phyloP scores from a whole-genome alignment of 2,113 vertebrate species.

The Elachura formosa region DNA sequence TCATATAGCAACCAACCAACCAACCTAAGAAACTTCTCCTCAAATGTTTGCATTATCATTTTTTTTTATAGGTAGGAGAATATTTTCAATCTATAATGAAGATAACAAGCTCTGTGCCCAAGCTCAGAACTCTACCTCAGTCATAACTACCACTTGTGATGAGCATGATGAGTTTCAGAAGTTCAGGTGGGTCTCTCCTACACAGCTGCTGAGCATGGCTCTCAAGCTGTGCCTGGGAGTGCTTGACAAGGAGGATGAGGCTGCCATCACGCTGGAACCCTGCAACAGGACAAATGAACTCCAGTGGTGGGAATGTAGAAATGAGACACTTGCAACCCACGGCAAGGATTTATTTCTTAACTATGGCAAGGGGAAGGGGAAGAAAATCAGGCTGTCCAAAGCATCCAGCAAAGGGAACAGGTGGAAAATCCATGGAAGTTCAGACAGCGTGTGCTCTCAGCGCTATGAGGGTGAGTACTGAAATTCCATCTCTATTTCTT shows the following conservation, averaged over 20 bases:
- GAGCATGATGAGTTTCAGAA: slow-evolving; percentile 73
- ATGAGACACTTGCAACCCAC: slow-evolving; percentile 79
- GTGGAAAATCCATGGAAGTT: slow-evolving; percentile 82
- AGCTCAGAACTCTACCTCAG: slow-evolving; percentile 57
- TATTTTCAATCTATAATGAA: slow-evolving; percentile 88
- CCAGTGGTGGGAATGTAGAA: slow-evolving; percentile 90
- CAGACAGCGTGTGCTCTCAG: slow-evolving; percentile 76
- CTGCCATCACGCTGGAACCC: slow-evolving; percentile 68
- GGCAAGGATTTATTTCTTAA: slow-evolving; percentile 80
- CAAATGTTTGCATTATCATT: not conserved
- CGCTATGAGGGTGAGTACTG: slow-evolving; percentile 82
- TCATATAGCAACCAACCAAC: not conserved
- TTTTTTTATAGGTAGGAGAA: slow-evolving; percentile 67
- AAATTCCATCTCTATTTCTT: not conserved
- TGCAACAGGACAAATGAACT: slow-evolving; percentile 78
- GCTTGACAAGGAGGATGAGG: slow-evolving; percentile 70
- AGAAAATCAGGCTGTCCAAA: slow-evolving; percentile 80
- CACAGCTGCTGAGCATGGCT: slow-evolving; percentile 79
- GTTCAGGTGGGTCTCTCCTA: slow-evolving; percentile 87
- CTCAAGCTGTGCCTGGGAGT: slow-evolving; percentile 83
- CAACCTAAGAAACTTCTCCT: not conserved
- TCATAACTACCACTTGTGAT: slow-evolving; percentile 72
- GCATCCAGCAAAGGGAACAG: slow-evolving; percentile 74
- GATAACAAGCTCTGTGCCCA: slow-evolving; percentile 83
- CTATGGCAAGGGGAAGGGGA: slow-evolving; percentile 82